Evolutionary conservation across 92 coral and sea anemone genomes (phyloP).

Genomic region (Paramuricea clavata): DNA sequence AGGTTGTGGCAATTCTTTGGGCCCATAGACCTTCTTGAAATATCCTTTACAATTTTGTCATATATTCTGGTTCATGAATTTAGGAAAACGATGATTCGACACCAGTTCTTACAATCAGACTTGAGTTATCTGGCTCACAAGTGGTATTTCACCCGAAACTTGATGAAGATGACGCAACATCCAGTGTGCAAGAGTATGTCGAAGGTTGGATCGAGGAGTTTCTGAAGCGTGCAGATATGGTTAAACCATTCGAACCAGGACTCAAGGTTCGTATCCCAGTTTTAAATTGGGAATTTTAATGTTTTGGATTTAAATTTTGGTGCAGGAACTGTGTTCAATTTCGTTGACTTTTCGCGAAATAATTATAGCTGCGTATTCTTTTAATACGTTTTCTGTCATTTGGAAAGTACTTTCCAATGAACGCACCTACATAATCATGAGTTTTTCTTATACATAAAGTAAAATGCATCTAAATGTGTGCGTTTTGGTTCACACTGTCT

Average conservation of each 20-base stretch:
- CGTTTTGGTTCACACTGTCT: neutral
- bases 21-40: too few species aligned
- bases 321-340: neutral
- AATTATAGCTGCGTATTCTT: too few species aligned
- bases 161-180: slow-evolving; percentile 84
- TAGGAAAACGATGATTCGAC: slow-evolving; percentile 69
- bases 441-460: too few species aligned
- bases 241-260: slow-evolving; percentile 83
- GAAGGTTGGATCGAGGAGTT: slow-evolving; percentile 87
- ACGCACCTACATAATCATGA: too few species aligned
- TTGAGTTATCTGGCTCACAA: slow-evolving; percentile 93
- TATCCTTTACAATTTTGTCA: too few species aligned
- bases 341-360: too few species aligned
- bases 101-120: slow-evolving; percentile 88
- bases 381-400: neutral
- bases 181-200: slow-evolving; percentile 90
- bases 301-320: too few species aligned
- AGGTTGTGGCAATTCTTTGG: too few species aligned
- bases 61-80: too few species aligned
- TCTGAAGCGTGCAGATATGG: slow-evolving; percentile 83
- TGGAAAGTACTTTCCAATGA: neutral
- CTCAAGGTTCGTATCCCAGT: slow-evolving; percentile 67
- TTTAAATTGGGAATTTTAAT: neutral
- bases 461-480: neutral
- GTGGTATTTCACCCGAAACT: slow-evolving; percentile 93